Conservation (phyloP, 2,797 vertebrate genomes). For the Pteropus rufus region DNA sequence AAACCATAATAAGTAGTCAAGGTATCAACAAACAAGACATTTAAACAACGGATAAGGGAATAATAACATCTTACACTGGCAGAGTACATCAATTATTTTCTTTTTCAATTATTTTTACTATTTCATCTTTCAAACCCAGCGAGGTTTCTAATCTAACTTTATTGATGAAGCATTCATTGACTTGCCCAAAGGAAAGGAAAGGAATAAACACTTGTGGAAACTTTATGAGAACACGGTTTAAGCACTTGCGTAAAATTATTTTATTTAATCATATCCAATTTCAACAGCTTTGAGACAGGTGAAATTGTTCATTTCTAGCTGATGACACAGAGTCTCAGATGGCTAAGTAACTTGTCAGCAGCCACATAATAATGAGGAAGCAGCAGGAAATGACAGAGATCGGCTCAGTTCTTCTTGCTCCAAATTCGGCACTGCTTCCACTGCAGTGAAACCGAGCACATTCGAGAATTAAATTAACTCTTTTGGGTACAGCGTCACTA, state of each 20-base stretch:
- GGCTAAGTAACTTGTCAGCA: neutral
- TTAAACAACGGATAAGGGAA: neutral
- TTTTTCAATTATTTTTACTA: neutral
- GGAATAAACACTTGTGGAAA: neutral
- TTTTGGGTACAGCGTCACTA: neutral
- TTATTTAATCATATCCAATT: constrained; percentile 11
- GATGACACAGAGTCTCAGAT: neutral
- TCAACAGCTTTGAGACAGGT: neutral
- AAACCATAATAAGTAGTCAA: neutral
- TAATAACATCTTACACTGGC: neutral
- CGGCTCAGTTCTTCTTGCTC: neutral
- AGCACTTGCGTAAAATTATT: neutral
- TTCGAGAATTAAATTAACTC: neutral
- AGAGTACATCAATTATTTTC: neutral
- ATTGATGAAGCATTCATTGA: neutral
- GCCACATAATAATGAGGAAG: neutral
- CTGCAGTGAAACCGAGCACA: neutral
- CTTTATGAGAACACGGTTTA: neutral
- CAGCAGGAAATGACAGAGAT: neutral
- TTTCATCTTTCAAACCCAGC: neutral
- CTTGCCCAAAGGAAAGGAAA: neutral
- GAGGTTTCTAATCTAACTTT: neutral
- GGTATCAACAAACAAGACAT: neutral
- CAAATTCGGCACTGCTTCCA: neutral
- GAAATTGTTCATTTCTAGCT: neutral